phyloP scores from a whole-genome alignment of 2,888 invertebrate genomes.

The Dryadula phaetusa region DNA sequence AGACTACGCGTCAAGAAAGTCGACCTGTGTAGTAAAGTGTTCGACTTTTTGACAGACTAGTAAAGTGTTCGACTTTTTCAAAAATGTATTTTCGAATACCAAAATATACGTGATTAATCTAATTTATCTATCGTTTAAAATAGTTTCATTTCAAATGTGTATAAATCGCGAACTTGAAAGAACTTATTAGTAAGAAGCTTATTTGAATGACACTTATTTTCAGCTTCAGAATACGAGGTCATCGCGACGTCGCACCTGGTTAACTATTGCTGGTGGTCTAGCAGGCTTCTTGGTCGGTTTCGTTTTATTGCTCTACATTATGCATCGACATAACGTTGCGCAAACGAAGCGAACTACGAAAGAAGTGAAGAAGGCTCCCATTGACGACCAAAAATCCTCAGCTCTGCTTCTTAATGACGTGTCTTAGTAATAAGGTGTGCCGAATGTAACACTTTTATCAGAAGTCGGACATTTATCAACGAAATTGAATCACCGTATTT shows the following conservation, averaged over 20 bases:
- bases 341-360: slow-evolving; percentile 68
- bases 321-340: slow-evolving; percentile 78
- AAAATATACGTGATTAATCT: no score
- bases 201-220: slow-evolving; percentile 31
- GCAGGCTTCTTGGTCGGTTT: slow-evolving; percentile 77
- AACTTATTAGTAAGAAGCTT: neutral
- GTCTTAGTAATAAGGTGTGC: slow-evolving; percentile 45
- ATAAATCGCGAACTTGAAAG: no score
- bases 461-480: neutral
- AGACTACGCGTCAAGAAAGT: no score
- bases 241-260: slow-evolving; percentile 73
- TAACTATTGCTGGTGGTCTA: slow-evolving; percentile 74
- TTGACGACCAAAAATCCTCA: slow-evolving; percentile 62
- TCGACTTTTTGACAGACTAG: no score
- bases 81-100: no score
- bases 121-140: no score
- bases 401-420: slow-evolving; percentile 63
- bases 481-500: neutral
- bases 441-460: slow-evolving; percentile 29
- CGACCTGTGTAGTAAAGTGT: no score
- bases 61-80: no score
- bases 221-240: slow-evolving; percentile 65
- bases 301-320: slow-evolving; percentile 73
- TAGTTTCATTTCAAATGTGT: no score
- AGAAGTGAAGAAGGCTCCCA: slow-evolving; percentile 60